phyloP scores from a whole-genome alignment of 2,797 vertebrate species.

The Mycteria americana region DNA sequence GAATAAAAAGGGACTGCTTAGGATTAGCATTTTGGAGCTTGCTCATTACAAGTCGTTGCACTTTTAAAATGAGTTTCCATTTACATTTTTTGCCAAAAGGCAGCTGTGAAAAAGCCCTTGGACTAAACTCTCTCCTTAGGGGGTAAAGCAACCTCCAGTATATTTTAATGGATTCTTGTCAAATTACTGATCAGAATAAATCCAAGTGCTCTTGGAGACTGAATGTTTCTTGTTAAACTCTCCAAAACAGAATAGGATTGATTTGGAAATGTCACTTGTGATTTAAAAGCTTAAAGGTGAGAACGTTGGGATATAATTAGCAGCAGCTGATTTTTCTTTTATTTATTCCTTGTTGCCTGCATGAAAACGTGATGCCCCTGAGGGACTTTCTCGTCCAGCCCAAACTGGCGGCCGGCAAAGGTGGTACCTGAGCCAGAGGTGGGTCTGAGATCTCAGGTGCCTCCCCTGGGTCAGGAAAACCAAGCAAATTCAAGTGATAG shows the following conservation, averaged over 20 bases:
- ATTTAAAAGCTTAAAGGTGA: constrained; percentile 31
- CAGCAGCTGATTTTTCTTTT: neutral
- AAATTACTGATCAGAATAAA: constrained; percentile 39
- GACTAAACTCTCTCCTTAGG: constrained; percentile 36
- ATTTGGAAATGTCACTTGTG: constrained; percentile 43
- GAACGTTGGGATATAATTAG: neutral
- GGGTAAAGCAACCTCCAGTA: constrained; percentile 8
- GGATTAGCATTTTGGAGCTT: neutral
- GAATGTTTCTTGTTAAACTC: constrained; percentile 47
- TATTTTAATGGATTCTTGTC: constrained; percentile 48
- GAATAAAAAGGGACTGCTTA: neutral
- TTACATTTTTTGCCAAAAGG: constrained; percentile 9
- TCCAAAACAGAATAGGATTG: constrained; percentile 46
- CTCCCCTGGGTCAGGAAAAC: neutral
- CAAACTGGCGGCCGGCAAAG: neutral
- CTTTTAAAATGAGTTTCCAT: neutral
- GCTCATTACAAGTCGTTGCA: neutral
- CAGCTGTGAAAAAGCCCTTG: constrained; percentile 33
- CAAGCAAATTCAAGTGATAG: neutral
- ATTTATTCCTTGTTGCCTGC: neutral
- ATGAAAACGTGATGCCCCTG: neutral
- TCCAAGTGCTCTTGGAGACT: neutral
- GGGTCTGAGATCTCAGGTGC: neutral
- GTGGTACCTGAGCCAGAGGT: neutral
- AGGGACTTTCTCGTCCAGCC: neutral